These are phyloP conservation scores for Enchytraeus crypticus DNA, from an alignment of 2,888 invertebrate species.

Conservation along the genomic window DNA sequence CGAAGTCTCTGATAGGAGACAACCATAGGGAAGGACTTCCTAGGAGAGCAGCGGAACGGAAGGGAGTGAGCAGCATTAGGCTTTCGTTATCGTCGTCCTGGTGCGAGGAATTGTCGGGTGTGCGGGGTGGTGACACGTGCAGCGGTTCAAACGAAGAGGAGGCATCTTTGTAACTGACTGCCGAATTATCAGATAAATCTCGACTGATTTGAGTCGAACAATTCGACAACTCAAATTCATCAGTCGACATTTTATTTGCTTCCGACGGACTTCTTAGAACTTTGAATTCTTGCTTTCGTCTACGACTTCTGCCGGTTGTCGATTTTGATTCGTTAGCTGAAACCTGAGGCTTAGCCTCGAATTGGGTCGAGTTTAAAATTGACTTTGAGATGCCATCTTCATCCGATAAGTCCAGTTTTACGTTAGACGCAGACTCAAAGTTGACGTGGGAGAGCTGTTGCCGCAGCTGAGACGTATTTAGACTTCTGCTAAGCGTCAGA, in stretches of 20 bases:
- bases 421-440: conserved; percentile 5
- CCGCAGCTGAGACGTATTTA: conserved; percentile 12
- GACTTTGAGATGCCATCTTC: too few species aligned
- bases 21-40: background rate
- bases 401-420: too few species aligned
- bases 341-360: too few species aligned
- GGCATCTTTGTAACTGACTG: too few species aligned
- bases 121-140: too few species aligned
- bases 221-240: too few species aligned
- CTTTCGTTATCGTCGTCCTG: conserved; percentile 4
- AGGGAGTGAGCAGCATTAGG: conserved; percentile 5
- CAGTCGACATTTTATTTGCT: too few species aligned
- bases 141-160: too few species aligned
- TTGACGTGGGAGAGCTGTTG: conserved; percentile 14
- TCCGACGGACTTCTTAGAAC: conserved; percentile 2
- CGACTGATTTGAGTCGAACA: too few species aligned
- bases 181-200: too few species aligned
- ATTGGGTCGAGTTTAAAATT: too few species aligned
- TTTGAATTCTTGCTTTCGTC: conserved; percentile 8
- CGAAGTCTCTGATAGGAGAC: background rate
- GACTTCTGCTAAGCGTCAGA: background rate
- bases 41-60: background rate
- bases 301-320: background rate
- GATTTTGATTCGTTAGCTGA: conserved; percentile 2
- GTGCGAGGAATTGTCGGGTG: too few species aligned